Percentiles rank a stretch among this genome's conserved stretches.
phyloP scores from a whole-genome alignment of 1,140 invertebrate genomes.

The Ladona fulva region DNA sequence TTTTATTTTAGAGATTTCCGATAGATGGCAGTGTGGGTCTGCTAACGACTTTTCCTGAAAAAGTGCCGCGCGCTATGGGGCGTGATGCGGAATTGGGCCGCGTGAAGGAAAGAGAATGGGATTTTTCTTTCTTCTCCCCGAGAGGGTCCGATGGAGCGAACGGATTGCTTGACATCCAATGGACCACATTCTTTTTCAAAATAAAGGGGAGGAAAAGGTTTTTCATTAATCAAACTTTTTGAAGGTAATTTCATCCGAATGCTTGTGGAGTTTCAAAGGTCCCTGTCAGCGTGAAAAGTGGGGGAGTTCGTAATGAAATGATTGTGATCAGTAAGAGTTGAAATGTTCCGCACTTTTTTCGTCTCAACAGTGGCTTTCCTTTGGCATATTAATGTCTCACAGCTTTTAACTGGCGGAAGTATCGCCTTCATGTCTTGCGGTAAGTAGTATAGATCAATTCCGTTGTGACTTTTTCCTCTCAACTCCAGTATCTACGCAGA shows the following conservation, averaged over 20 bases:
- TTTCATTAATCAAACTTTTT: slow-evolving; percentile 11
- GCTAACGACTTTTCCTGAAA: slow-evolving; percentile 9
- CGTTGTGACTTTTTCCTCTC: too few relatives aligned
- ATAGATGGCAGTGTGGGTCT: background rate
- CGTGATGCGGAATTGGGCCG: background rate
- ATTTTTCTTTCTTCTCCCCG: background rate
- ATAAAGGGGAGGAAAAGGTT: background rate
- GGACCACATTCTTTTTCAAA: background rate
- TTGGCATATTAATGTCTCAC: too few relatives aligned
- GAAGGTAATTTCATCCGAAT: slow-evolving; percentile 6
- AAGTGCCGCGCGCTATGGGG: background rate
- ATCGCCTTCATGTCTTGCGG: too few relatives aligned
- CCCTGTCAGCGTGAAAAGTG: background rate
- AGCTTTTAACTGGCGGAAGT: too few relatives aligned
- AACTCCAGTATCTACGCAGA: too few relatives aligned
- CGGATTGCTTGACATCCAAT: background rate
- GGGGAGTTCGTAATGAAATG: too few relatives aligned
- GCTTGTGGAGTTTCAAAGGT: background rate
- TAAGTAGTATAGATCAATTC: too few relatives aligned
- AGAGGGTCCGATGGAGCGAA: background rate
- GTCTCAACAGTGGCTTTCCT: too few relatives aligned
- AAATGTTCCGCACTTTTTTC: too few relatives aligned
- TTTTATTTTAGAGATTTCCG: slow-evolving; percentile 7
- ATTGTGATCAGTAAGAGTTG: too few relatives aligned
- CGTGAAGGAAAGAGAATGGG: background rate